Conservation (phyloP, 1,140 invertebrate species). For the Heliothis virescens region DNA sequence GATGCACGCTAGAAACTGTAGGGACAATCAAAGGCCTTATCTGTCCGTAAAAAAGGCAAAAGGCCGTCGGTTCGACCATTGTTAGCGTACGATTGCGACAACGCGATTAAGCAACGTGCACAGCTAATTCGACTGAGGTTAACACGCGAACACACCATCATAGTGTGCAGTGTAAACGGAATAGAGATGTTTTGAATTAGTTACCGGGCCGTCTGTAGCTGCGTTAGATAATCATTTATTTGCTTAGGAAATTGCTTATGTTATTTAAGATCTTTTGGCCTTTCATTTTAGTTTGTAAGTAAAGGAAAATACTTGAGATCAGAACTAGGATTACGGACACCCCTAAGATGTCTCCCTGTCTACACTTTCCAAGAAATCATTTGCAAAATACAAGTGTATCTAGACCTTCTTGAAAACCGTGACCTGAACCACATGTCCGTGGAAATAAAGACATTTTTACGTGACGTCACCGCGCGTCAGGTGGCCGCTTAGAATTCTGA, state of each 20-base stretch:
- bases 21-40: slow-evolving; percentile 56
- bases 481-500: slow-evolving; percentile 69
- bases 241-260: slow-evolving; percentile 15
- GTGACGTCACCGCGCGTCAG: slow-evolving; percentile 56
- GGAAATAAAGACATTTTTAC: slow-evolving; percentile 47
- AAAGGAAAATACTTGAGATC: background rate
- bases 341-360: background rate
- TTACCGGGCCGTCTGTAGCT: slow-evolving; percentile 4
- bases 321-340: background rate
- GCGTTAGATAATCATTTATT: slow-evolving; percentile 10
- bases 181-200: slow-evolving; percentile 56
- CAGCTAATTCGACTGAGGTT: slow-evolving; percentile 63
- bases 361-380: slow-evolving; percentile 10
- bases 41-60: slow-evolving; percentile 57
- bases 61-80: slow-evolving; percentile 55
- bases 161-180: slow-evolving; percentile 48
- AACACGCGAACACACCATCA: slow-evolving; percentile 66
- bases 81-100: slow-evolving; percentile 50
- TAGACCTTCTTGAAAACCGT: background rate
- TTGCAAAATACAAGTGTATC: background rate
- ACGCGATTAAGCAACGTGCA: slow-evolving; percentile 52
- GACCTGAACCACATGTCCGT: slow-evolving; percentile 17
- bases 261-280: background rate
- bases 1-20: slow-evolving; percentile 53
- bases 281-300: background rate